A percentile compares a stretch with the other conserved stretches of the same genome.
Conservation (phyloP, 1,140 invertebrate species). For the Melanaphis sacchari region DNA sequence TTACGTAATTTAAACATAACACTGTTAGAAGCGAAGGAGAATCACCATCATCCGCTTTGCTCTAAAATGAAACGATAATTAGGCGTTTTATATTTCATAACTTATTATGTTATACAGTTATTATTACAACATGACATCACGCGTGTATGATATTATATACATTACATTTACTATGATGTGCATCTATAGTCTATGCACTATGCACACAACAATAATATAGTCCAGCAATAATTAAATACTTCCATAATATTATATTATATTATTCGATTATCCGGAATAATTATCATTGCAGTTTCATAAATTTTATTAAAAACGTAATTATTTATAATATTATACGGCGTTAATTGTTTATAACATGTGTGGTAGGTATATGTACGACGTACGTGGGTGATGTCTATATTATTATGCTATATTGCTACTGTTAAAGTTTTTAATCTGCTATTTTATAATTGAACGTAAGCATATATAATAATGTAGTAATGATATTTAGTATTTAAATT, state of each 20-base stretch:
- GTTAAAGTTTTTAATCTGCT: no score
- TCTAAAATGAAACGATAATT: background rate
- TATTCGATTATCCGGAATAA: background rate
- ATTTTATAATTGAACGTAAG: no score
- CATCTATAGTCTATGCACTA: no score
- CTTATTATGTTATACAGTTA: background rate
- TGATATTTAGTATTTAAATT: no score
- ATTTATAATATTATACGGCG: no score
- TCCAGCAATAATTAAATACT: background rate
- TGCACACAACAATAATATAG: background rate
- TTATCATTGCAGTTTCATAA: background rate
- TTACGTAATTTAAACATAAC: conserved; percentile 31
- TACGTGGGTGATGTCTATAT: no score
- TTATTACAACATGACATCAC: background rate
- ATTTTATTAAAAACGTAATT: background rate
- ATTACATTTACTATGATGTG: background rate
- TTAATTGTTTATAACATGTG: no score
- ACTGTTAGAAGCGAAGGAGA: background rate
- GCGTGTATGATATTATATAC: background rate
- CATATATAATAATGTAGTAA: no score
- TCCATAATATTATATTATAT: background rate
- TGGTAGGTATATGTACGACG: no score
- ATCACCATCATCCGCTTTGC: background rate
- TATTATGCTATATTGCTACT: no score
- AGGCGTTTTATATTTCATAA: conserved; percentile 27